phyloP scores from a whole-genome alignment of 92 coral and sea anemone species.

The Porites divaricata region DNA sequence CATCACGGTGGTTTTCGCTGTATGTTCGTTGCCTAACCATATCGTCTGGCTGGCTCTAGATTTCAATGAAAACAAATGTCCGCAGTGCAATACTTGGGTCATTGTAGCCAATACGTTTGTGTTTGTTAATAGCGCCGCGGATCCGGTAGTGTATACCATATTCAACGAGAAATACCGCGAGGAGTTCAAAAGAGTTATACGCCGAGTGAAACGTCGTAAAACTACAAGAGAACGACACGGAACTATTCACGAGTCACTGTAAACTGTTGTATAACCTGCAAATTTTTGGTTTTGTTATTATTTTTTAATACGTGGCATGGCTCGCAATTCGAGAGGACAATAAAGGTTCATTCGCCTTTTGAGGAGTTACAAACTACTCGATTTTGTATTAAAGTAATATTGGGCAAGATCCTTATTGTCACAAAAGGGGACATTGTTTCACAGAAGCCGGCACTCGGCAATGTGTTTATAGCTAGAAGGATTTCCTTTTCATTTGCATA shows the following conservation, averaged over 20 bases:
- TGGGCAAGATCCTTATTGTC: no score
- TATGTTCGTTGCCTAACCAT: slow-evolving; percentile 82
- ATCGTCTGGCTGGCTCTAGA: slow-evolving; percentile 77
- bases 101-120: slow-evolving; percentile 71
- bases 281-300: no score
- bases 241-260: background rate
- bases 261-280: background rate
- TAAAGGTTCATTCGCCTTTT: no score
- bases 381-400: no score
- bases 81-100: slow-evolving; percentile 70
- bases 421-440: no score
- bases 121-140: slow-evolving; percentile 80
- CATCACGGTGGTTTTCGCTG: slow-evolving; percentile 74
- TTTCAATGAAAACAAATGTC: slow-evolving; percentile 40
- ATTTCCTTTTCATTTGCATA: no score
- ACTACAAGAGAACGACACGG: background rate
- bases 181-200: slow-evolving; percentile 56
- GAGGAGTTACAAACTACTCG: no score
- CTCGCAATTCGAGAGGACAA: no score
- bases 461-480: no score
- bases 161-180: slow-evolving; percentile 77
- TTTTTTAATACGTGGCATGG: no score
- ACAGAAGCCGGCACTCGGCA: no score
- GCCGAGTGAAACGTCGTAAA: slow-evolving; percentile 8
- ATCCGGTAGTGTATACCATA: slow-evolving; percentile 77